Base-by-base conservation (phyloP, 2,888 invertebrate species). In the Frankliniella intonsa region DNA sequence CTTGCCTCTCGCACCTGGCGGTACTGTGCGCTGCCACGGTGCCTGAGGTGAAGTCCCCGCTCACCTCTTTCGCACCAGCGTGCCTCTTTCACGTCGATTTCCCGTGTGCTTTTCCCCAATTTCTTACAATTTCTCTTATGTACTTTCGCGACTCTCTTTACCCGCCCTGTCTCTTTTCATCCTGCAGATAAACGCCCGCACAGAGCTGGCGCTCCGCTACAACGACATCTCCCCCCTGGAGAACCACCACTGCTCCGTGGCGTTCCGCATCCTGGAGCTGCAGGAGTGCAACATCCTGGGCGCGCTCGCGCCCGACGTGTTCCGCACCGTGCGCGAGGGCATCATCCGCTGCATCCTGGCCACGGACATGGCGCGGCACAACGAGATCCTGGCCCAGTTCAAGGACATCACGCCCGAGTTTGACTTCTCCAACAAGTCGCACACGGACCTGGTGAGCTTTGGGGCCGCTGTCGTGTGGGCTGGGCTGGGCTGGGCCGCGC, bases 191-290 rank as follows among this genome's bases (percentile, higher is more conserved):
- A 95, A 95, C 87, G 95, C 95, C 80, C 91, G 93, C 86, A 95
- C 95, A 80, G 95, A 95, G 87, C 88, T 95, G 86, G 95, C 95
- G 51, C 90, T 95, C 84, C 91, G 95, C 83, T 95, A 95, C 89
- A 95, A 95, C 88, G 95, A 95, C 89, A 94, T 95, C 86, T 95
- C 94, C 82, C 95, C 95, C 5, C 88, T 95, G 87, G 95, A 95
- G 88, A 95, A 95, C 88, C 95, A 95, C 88, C 95, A 95, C 87
- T 95, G 95, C 88, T 94, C 94, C 84, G 94, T 95, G 85, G 93
- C 95, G 80, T 95, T 95, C 88, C 92, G 94, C 84, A 91, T 95
- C 85, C 90, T 95, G 85, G 94, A 94, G 86, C 92, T 93, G 86
- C 92, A 93, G 82, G 94, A 94, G 86, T 94, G 94, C 88, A 95